Evolutionary conservation across 2,113 vertebrate species (phyloP).

Genomic region (Benitochromis conjunctus): DNA sequence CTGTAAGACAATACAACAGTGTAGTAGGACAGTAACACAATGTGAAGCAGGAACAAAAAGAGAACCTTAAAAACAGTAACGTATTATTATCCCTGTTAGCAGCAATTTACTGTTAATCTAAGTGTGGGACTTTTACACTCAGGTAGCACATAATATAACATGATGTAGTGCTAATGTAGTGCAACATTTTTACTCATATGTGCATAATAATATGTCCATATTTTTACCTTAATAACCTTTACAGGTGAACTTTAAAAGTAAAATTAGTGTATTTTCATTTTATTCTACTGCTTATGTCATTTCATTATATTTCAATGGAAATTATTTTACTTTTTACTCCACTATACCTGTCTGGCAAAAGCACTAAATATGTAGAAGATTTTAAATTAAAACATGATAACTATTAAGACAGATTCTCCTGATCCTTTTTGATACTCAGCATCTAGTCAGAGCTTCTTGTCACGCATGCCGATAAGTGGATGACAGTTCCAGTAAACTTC

Average conservation of each 20-base stretch:
- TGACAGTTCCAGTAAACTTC: background rate
- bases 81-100: fast-evolving
- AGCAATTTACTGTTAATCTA: background rate
- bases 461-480: background rate
- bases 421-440: background rate
- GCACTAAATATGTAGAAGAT: fast-evolving
- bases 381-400: background rate
- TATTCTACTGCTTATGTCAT: background rate
- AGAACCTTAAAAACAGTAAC: background rate
- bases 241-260: background rate
- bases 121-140: background rate
- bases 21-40: background rate
- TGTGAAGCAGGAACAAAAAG: background rate
- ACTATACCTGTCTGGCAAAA: background rate
- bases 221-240: background rate
- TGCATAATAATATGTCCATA: background rate
- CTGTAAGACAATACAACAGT: background rate
- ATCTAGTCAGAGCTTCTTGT: background rate
- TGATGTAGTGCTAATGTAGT: background rate
- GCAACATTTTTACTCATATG: background rate
- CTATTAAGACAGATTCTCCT: background rate
- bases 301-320: background rate
- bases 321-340: background rate
- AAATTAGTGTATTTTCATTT: background rate
- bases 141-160: background rate